phyloP scores from a whole-genome alignment of 2,797 vertebrate genomes.

The Lithobates pipiens region DNA sequence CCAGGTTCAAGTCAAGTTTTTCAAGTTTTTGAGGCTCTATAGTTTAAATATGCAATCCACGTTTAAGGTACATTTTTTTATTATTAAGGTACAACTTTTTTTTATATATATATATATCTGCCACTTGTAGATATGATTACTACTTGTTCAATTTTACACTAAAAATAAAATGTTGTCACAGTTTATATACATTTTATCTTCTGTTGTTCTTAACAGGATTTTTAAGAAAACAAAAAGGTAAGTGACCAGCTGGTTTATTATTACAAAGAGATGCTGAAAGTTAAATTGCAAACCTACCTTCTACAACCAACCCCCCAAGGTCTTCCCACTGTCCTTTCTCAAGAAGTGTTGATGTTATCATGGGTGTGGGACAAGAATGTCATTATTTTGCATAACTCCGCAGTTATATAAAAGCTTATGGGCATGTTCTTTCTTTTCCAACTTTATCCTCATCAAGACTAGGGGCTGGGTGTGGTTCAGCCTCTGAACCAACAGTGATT shows the following conservation, averaged over 20 bases:
- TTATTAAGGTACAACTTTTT: constrained; percentile 29
- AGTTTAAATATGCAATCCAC: constrained; percentile 60
- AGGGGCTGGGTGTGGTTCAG: too few species aligned
- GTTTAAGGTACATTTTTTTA: constrained; percentile 62
- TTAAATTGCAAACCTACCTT: too few species aligned
- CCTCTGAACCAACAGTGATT: too few species aligned
- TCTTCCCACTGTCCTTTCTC: too few species aligned
- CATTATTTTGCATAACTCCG: too few species aligned
- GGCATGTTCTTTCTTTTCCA: too few species aligned
- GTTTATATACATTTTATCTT: constrained; percentile 65
- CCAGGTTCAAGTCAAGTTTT: constrained; percentile 13
- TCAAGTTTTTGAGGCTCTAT: constrained; percentile 58
- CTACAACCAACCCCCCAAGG: too few species aligned
- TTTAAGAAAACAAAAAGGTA: neutral
- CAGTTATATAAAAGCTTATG: too few species aligned
- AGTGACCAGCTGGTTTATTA: neutral
- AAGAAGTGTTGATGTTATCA: too few species aligned
- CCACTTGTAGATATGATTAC: constrained; percentile 60
- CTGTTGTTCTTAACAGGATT: constrained; percentile 31
- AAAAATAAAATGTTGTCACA: constrained; percentile 69
- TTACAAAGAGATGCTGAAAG: too few species aligned
- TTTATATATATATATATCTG: constrained; percentile 63
- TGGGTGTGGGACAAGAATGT: too few species aligned
- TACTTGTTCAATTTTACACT: constrained; percentile 67
- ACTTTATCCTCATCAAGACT: too few species aligned